Percentiles rank a stretch among this genome's conserved stretches.
Conservation (phyloP, 2,888 invertebrate species). For the Heterodera filipjevi region DNA sequence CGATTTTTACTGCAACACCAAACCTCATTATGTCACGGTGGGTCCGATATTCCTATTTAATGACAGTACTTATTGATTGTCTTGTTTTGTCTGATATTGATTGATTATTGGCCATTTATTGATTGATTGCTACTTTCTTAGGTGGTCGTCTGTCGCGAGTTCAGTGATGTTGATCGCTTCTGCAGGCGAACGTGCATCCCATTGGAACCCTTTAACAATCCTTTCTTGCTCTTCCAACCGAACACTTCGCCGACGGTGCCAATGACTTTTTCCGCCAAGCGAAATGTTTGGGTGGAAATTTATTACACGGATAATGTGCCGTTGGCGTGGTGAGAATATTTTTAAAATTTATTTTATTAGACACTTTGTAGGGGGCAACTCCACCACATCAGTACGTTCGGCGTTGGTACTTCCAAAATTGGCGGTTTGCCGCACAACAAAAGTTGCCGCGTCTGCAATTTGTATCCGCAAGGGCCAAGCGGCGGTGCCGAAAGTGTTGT, state of each 20-base stretch:
- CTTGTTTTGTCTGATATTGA: background rate
- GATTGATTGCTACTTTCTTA: background rate
- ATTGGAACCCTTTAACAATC: conserved; percentile 50
- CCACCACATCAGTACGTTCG: conserved; percentile 25
- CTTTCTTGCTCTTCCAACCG: conserved; percentile 47
- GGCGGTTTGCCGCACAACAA: conserved; percentile 59
- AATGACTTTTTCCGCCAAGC: conserved; percentile 47
- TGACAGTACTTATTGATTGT: background rate
- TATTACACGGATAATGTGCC: conserved; percentile 61
- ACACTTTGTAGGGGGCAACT: conserved; percentile 20
- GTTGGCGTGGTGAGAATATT: conserved; percentile 31
- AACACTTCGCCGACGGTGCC: conserved; percentile 13
- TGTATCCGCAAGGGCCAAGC: conserved; percentile 50
- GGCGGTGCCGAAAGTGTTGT: background rate
- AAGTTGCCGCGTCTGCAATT: conserved; percentile 56
- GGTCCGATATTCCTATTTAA: background rate
- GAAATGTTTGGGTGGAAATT: conserved; percentile 59
- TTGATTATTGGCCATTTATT: too few species aligned
- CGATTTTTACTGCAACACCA: conserved; percentile 66
- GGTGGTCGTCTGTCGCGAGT: conserved; percentile 5
- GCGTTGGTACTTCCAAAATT: conserved; percentile 35
- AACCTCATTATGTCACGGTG: conserved; percentile 63
- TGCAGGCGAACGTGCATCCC: conserved; percentile 39
- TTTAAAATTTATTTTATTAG: background rate
- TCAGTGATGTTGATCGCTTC: conserved; percentile 39